phyloP scores from a whole-genome alignment of 2,888 invertebrate species.

The Tenthredo livida region DNA sequence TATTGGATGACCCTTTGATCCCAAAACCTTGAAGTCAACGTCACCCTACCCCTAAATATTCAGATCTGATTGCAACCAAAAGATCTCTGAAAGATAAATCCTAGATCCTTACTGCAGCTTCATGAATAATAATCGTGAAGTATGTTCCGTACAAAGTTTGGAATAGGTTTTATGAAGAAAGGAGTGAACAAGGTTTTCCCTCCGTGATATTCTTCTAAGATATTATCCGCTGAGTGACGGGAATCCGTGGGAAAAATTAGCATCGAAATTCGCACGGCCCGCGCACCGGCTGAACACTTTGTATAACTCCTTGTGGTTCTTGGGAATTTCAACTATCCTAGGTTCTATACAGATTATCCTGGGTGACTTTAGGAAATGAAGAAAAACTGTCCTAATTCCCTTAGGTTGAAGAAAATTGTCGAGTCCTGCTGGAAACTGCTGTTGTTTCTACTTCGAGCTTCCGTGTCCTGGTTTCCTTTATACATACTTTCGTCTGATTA shows the following conservation, averaged over 20 bases:
- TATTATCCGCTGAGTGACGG: background rate
- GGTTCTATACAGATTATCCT: conserved; percentile 7
- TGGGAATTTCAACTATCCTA: conserved; percentile 9
- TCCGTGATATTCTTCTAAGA: background rate
- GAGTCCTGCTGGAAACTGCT: background rate
- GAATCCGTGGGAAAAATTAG: conserved; percentile 35
- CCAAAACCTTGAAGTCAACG: background rate
- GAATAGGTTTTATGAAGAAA: background rate
- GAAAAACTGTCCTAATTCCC: background rate
- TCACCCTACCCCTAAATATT: background rate
- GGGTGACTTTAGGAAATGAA: background rate
- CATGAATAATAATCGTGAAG: background rate
- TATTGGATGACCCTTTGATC: background rate
- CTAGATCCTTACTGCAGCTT: background rate
- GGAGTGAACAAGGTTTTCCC: conserved; percentile 13
- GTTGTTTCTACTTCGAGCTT: background rate
- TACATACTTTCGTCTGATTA: background rate
- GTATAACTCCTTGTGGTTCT: conserved; percentile 29
- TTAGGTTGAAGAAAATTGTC: conserved; percentile 16
- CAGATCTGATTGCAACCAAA: background rate
- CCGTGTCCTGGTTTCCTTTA: background rate
- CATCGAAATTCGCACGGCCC: conserved; percentile 37
- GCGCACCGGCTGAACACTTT: conserved; percentile 29
- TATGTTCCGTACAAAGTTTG: background rate
- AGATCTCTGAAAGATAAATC: background rate